A percentile compares a stretch with the other conserved stretches of the same genome.
Evolutionary conservation across 2,797 vertebrate species (phyloP).

Genomic region (Iguana delicatissima): DNA sequence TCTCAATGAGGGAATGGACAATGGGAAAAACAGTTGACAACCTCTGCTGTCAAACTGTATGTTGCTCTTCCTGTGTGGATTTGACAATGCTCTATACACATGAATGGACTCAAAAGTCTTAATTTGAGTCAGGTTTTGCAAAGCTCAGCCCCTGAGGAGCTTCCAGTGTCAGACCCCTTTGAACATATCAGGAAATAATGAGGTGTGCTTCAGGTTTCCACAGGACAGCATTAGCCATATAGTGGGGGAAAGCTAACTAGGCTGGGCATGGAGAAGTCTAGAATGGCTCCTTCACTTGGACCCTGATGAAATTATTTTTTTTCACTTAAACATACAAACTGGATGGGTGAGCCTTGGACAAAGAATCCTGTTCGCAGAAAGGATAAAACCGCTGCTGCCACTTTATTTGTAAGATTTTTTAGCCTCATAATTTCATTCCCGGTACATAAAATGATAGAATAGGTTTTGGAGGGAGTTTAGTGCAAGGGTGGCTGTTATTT

Average conservation of each 20-base stretch:
- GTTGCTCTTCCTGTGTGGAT: neutral
- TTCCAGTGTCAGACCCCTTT: neutral
- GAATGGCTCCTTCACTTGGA: neutral
- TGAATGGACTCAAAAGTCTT: neutral
- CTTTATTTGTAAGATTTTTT: neutral
- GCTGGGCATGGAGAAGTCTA: neutral
- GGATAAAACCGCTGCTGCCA: neutral
- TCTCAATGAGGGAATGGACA: neutral
- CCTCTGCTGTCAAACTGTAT: neutral
- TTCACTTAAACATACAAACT: neutral
- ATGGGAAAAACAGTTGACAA: neutral
- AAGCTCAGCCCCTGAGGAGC: neutral
- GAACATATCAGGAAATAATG: conserved; percentile 3
- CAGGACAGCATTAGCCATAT: neutral
- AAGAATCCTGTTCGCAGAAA: neutral
- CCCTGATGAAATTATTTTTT: neutral
- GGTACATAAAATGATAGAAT: neutral
- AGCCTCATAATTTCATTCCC: neutral
- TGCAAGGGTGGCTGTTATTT: neutral
- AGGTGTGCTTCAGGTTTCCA: neutral
- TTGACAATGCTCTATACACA: neutral
- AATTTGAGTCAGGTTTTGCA: conserved; percentile 1
- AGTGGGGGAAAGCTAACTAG: neutral
- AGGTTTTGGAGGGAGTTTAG: neutral
- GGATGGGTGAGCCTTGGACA: neutral